Conservation (phyloP, 2,888 invertebrate genomes). For the Polietes domitor region DNA sequence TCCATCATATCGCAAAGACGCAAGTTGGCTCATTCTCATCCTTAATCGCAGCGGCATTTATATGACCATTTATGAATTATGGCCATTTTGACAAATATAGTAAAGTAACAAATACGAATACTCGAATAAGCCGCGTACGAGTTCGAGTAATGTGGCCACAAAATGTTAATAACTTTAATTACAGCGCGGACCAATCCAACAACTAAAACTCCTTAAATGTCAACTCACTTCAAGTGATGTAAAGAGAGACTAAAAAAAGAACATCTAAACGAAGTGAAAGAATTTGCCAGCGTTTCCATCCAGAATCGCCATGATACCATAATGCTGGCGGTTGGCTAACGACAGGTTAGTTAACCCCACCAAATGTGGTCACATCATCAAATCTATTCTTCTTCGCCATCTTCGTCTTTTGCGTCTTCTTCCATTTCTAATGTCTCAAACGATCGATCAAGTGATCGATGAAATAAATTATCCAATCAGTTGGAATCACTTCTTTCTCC, state of each 20-base stretch:
- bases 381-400: background rate
- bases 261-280: background rate
- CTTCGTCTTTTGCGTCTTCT: background rate
- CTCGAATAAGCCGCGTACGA: too few species aligned
- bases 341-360: background rate
- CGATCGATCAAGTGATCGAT: constrained; percentile 53
- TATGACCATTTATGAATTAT: constrained; percentile 50
- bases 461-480: constrained; percentile 57
- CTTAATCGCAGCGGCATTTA: constrained; percentile 12
- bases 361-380: constrained; percentile 7
- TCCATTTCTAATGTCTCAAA: constrained; percentile 32
- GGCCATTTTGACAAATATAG: constrained; percentile 64
- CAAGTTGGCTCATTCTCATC: constrained; percentile 52
- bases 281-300: background rate
- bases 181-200: constrained; percentile 22
- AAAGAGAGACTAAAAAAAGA: background rate
- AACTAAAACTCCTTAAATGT: constrained; percentile 61
- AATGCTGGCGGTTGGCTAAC: background rate
- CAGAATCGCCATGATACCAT: background rate
- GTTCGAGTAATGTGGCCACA: constrained; percentile 55
- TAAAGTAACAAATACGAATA: constrained; percentile 41
- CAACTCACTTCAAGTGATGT: background rate
- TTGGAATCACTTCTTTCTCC: background rate
- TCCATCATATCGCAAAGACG: constrained; percentile 47
- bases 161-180: constrained; percentile 65